These are phyloP conservation scores for Pica pica DNA, from an alignment of 2,113 vertebrate species.

Conservation along the genomic window DNA sequence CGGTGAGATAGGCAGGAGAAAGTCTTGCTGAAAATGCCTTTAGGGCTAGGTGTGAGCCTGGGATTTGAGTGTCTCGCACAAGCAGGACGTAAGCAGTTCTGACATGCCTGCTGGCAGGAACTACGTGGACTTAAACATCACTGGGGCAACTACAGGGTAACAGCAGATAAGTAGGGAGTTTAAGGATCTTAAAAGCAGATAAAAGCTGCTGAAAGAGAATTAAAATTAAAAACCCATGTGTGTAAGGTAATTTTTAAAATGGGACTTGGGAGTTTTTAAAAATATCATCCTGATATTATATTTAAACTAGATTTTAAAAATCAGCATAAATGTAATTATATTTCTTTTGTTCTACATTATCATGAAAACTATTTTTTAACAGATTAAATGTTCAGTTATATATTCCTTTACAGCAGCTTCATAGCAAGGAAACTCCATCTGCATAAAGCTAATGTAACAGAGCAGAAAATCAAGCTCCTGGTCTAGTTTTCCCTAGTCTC, in stretches of 20 bases:
- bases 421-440: not conserved
- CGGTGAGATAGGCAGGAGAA: not conserved
- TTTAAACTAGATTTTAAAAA: not conserved
- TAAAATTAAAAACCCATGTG: not conserved
- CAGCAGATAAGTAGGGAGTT: not conserved
- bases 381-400: not conserved
- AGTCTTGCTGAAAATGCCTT: constrained; percentile 8
- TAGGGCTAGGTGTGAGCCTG: not conserved
- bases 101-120: constrained; percentile 37
- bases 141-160: constrained; percentile 2
- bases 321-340: not conserved
- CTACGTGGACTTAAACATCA: not conserved
- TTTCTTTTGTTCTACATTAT: not conserved
- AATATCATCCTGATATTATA: not conserved
- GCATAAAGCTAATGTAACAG: not conserved
- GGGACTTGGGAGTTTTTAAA: not conserved
- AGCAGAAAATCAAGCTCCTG: not conserved
- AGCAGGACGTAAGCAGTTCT: constrained; percentile 2
- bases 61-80: not conserved
- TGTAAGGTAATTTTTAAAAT: not conserved
- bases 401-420: not conserved
- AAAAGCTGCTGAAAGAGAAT: not conserved
- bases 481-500: not conserved
- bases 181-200: not conserved
- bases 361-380: not conserved